Base-by-base conservation (phyloP, 2,888 invertebrate genomes). In the Melinaea menophilus region DNA sequence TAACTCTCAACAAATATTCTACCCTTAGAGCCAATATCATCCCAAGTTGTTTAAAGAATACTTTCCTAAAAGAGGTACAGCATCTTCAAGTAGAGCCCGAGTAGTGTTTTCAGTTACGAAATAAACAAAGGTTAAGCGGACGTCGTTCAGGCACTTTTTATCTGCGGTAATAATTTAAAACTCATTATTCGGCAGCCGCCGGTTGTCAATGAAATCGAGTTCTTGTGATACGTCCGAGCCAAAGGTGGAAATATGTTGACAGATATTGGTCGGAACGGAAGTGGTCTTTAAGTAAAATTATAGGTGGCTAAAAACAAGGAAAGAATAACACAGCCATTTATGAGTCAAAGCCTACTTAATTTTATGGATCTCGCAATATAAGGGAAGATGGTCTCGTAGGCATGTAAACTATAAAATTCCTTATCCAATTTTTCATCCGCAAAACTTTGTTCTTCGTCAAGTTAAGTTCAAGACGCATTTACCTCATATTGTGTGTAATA, bases 171-270 rank as follows among this genome's bases (percentile, higher is more conserved):
- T 90, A 88, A 90, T 89, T 90, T 90, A 88, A 88, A 88, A 87
- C 84, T 88, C 87, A 90, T 90, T 90, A 90, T 85, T 78, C 83
- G 81, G 80, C 81, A 81, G 82, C 81, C 83, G 82, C 79, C 80
- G 79, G 84, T 82, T 84, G 88, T 88, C 89, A 89, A 88, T 89
- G 89, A 84, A 86, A 90, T 85, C 88, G 78, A 85, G 89, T 89
- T 89, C 88, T 90, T 90, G 87, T 88, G 89, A 90, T 88, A 89
- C 84, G 80, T 82, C 79, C 78, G 77, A 80, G 74, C 80, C 82
- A 84, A 82, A 86, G 83, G 84, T 88, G 88, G 85, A 89, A 88
- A 87, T 86, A 88, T 86, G 87, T 85, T 88, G 89, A 88, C 89
- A 89, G 86, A 89, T 89, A 89, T 89, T 89, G 89, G 80, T 81